Conservation (phyloP, 2,888 invertebrate genomes). For the Drepanosiphum platanoidis region DNA sequence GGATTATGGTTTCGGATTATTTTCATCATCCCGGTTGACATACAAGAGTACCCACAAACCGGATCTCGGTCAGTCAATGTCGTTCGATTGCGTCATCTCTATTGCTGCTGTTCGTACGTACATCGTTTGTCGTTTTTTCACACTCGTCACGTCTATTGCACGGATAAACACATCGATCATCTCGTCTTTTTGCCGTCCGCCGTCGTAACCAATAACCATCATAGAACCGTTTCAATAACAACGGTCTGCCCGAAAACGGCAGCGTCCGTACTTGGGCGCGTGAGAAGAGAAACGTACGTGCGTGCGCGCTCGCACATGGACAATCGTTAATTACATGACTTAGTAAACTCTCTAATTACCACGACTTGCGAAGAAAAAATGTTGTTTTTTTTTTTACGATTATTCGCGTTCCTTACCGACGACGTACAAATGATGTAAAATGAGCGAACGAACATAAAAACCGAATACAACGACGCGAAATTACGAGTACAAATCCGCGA, state of each 20-base stretch:
- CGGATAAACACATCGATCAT: not conserved
- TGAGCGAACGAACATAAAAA: not conserved
- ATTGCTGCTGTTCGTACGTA: not conserved
- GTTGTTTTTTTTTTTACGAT: not conserved
- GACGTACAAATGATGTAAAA: not conserved
- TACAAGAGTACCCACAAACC: slow-evolving; percentile 3
- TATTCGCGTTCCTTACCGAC: not conserved
- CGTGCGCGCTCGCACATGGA: not conserved
- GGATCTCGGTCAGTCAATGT: slow-evolving; percentile 42
- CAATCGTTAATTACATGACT: too few species aligned
- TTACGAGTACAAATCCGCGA: too few species aligned
- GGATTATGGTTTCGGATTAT: not conserved
- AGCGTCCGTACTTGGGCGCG: not conserved
- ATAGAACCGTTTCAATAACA: slow-evolving; percentile 6
- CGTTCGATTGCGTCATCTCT: slow-evolving; percentile 4
- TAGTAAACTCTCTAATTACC: slow-evolving; percentile 15
- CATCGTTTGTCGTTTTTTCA: not conserved
- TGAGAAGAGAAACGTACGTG: slow-evolving; percentile 48
- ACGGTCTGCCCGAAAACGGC: not conserved
- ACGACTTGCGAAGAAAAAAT: not conserved
- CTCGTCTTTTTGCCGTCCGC: not conserved
- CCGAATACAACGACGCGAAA: not conserved
- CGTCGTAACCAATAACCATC: not conserved
- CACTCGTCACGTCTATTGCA: not conserved
- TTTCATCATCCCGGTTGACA: not conserved